Conservation (phyloP, 64 coral and sea anemone genomes). For the Cladopsammia gracilis region DNA sequence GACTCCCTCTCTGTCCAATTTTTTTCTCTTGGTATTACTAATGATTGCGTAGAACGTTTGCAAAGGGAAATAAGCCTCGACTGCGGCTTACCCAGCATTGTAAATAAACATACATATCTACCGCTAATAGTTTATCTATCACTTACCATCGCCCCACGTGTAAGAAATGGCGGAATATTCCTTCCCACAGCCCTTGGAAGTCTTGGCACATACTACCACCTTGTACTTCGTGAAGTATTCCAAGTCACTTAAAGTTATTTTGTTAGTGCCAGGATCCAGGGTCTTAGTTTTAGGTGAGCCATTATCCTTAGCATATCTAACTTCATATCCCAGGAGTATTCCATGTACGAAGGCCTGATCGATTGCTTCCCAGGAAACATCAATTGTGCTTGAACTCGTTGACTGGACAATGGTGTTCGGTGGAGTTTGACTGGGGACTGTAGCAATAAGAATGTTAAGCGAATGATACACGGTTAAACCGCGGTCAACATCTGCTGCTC, state of each 20-base stretch:
- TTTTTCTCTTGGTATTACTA: no score
- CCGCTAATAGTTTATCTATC: no score
- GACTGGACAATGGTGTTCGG: not conserved
- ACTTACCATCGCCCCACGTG: constrained; percentile 61
- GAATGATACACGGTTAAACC: not conserved
- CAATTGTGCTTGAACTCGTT: not conserved
- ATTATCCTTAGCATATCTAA: not conserved
- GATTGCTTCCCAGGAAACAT: constrained; percentile 32
- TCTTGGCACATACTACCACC: constrained; percentile 35
- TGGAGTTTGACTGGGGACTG: constrained; percentile 37
- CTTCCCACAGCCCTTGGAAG: constrained; percentile 52
- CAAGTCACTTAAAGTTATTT: not conserved
- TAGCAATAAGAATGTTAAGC: not conserved
- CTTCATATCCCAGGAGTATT: constrained; percentile 21
- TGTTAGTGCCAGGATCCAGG: not conserved
- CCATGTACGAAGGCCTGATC: constrained; percentile 14
- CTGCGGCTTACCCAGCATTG: no score
- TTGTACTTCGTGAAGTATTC: constrained; percentile 32
- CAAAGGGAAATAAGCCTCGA: not conserved
- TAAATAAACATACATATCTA: not conserved
- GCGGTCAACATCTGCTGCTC: no score
- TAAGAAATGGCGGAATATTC: not conserved
- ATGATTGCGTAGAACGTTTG: no score
- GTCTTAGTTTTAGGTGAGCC: not conserved
- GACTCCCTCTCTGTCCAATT: no score